Evolutionary conservation across 2,113 vertebrate species (phyloP), one percentile per base, ranked within the genome.

Genomic region (Grammomys dolichurus): DNA sequence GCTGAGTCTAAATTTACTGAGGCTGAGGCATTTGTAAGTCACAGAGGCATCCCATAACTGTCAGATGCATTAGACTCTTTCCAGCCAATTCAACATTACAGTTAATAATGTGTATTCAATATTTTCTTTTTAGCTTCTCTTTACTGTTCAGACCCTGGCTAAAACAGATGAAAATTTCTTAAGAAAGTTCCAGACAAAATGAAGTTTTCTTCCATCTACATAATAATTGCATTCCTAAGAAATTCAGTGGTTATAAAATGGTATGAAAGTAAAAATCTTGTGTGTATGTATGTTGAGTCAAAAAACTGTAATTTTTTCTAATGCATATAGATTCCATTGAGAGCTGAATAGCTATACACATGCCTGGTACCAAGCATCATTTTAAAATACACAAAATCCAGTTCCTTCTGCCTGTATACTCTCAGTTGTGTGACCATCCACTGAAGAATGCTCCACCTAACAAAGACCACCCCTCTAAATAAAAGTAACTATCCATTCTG

Each of bases 181-280:
- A 36, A 54, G 67, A 75, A 96, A 92, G n/a, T 22, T 48, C 73
- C 60, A 51, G 65, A 92, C 20, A 63, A 90, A 75, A 78, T n/a
- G 80, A 84, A 28, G 56, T 26, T 73, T 92, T 86, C 14, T 65
- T 56, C 70, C 19, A 90, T 36, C 26, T 22, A 26, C 12, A 17
- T 54, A 84, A 16, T 26, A 72, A 48, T 54, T 84, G 19, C 2
- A 54, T 77, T 84, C 26, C 87, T 87, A 93, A 90, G 43, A 87
- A 92, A 96, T 67, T 16, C n/a, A 33, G 17, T 75, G 63, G 56
- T 77, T 89, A 76, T 56, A 76, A 89, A 87, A 76, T 48, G 4
- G 22, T 70, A 28, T 26, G 40, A 48, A 76, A 78, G 51, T 43
- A 72, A 33, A 89, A 65, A 1, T 2, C 13, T n/a, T 81, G 26